Base-by-base conservation (phyloP, 92 coral and sea anemone genomes). In the Galaxea fascicularis region DNA sequence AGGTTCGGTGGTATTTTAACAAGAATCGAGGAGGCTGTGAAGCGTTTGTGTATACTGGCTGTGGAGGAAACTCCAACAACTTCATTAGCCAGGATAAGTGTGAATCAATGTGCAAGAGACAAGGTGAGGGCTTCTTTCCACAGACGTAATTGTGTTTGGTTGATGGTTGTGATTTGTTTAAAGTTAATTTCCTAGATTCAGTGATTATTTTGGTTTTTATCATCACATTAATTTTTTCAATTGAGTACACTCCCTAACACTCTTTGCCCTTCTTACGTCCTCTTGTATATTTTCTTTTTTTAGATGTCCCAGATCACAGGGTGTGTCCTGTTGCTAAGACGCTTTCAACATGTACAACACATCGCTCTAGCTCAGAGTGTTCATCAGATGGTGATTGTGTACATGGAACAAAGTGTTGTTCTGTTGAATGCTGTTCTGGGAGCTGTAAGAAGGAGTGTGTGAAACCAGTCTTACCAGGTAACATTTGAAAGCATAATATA, bases 21-120 rank as follows among this genome's bases (percentile, higher is more conserved):
- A 20, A 18, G 24, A 10, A 58, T 39, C 77, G 11, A 22, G 84
- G 75, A 71, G 64, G 78, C 14, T 96, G 99, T 60, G 31, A 80
- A 28, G 69, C 84, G 13, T 96, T 96, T 75, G 83, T 85, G 22
- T 96, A 89, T 85, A 78, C 84, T 54, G 98, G 99, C 1, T 96
- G 99, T 31, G 74, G 57, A 20, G 95, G 93, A 54, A 90, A 93
- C 27, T 71, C 83, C 4, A 94, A 94, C 85, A 94, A 94, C 82
- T 96, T 96, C 70, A 65, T 47, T 7, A 81, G 58, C 63, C 71
- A 89, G 77, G 80, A 90, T 39, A 86, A 79, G 28, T 96, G 99
- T 67, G 65, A 85, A 62, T 47, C 87, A 24, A 65, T 78, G 51
- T 91, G 94, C 84, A 84, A 67, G 25, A 71, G 59, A 47, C 67